Evolutionary conservation across 2,113 vertebrate genomes (phyloP).

Genomic region (Charadrius vociferus): DNA sequence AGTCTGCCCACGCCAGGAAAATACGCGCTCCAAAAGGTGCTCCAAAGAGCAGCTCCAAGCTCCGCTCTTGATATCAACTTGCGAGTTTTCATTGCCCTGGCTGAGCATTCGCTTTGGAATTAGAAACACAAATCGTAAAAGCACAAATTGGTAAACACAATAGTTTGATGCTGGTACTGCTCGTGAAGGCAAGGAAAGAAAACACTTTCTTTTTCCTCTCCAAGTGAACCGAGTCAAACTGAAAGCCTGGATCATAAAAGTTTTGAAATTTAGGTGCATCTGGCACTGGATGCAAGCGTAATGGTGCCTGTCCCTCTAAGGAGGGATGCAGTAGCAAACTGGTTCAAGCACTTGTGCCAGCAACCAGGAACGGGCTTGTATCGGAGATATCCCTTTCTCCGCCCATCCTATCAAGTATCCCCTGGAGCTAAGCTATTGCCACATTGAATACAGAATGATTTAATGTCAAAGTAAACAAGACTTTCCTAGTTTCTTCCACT

Average conservation of each 20-base stretch:
- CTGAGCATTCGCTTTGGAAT: not conserved
- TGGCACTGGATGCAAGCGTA: not conserved
- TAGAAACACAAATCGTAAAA: constrained; percentile 47
- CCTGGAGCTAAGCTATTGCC: constrained; percentile 3
- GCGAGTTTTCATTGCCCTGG: not conserved
- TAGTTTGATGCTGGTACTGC: constrained; percentile 5
- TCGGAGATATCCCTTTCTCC: not conserved
- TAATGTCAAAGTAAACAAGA: constrained; percentile 27
- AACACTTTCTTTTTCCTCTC: not conserved
- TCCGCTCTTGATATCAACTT: not conserved
- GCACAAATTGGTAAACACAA: constrained; percentile 19
- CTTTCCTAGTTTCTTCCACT: not conserved
- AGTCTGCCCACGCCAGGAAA: not conserved
- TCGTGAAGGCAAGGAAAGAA: not conserved
- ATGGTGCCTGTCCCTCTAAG: not conserved
- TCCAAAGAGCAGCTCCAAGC: not conserved
- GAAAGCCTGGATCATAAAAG: not conserved
- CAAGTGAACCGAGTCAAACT: not conserved
- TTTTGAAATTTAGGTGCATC: not conserved
- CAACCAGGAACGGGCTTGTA: not conserved
- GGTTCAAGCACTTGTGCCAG: not conserved
- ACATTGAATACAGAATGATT: not conserved
- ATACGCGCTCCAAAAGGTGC: fast-evolving
- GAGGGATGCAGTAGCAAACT: not conserved
- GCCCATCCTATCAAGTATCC: not conserved